Base-by-base conservation (phyloP, 2,113 vertebrate genomes). In the Scomber scombrus region DNA sequence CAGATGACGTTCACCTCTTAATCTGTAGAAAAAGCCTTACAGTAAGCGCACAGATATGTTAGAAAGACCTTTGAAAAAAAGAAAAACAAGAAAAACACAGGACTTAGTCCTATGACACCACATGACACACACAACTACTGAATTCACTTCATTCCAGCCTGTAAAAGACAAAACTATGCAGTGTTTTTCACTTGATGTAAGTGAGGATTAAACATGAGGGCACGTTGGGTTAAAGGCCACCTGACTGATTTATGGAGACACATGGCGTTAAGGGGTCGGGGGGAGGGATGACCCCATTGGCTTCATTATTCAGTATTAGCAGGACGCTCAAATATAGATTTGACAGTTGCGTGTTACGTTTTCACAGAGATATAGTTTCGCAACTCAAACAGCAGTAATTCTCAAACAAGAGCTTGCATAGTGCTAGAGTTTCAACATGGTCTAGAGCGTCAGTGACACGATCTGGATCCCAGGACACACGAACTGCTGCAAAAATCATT, bases 291-390 rank as follows among this genome's bases (percentile, higher is more conserved):
- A 85, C 56, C 52, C 71, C 26, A 57, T 47, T 60, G 23, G 26
- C 67, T 77, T 82, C 64, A 73, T 79, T 67, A 85, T 56, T 77
- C 14, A 58, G 58, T 15, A 72, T 88, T 75, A 73, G 64, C 11
- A 5, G 60, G 11, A 46, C 4, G 13, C 34, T 80, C 31, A 81
- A 76, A 79, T 85, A 80, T 84, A 71, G 80, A 52, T 0, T 1
- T 69, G 52, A 43, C 67, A 61, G 71, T 65, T 50, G 45, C 7
- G 23, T 29, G 18, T 47, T 56, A 51, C 31, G n/a, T 60, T 79
- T 76, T 82, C 47, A n/a, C 29, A n/a, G 78, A 31, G 72, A 64
- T 78, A 71, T 23, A 12, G 64, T 87, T 80, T 80, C 82, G 63
- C 2, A 63, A 77, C 58, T 66, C 26, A 54, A 62, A 73, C 71